A percentile compares a stretch with the other conserved stretches of the same genome.
phyloP scores from a whole-genome alignment of 2,888 invertebrate genomes.

The Spilarctia lutea region DNA sequence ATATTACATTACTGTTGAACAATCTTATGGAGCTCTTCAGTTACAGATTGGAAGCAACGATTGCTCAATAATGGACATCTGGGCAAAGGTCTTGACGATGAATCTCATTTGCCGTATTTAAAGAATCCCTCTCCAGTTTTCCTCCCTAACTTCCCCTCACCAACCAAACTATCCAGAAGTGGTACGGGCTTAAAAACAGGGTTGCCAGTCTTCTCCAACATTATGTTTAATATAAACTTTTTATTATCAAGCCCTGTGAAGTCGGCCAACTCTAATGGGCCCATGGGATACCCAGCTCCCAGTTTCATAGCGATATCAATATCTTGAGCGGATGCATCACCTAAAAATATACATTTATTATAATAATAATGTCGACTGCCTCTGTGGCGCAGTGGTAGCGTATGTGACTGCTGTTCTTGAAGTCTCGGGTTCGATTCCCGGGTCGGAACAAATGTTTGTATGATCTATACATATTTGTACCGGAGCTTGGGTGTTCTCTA shows the following conservation, averaged over 20 bases:
- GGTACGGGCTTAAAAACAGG: constrained; percentile 82
- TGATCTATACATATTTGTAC: too few species aligned
- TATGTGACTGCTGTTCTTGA: too few species aligned
- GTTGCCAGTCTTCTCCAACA: constrained; percentile 87
- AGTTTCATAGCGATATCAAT: constrained; percentile 96
- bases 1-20: neutral
- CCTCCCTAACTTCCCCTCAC: constrained; percentile 91
- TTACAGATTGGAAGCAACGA: neutral
- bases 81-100: neutral
- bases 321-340: constrained; percentile 90
- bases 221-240: constrained; percentile 85
- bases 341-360: constrained; percentile 62
- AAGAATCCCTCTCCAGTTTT: constrained; percentile 95
- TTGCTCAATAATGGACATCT: neutral
- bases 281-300: constrained; percentile 95
- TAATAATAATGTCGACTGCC: neutral
- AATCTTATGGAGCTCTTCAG: neutral
- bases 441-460: too few species aligned
- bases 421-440: too few species aligned
- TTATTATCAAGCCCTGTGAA: constrained; percentile 94
- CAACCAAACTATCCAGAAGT: constrained; percentile 88
- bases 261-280: constrained; percentile 94
- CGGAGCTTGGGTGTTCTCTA: too few species aligned
- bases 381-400: too few species aligned
- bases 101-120: constrained; percentile 79